Conservation (phyloP, 2,113 vertebrate genomes). For the Campylomormyrus numenius region DNA sequence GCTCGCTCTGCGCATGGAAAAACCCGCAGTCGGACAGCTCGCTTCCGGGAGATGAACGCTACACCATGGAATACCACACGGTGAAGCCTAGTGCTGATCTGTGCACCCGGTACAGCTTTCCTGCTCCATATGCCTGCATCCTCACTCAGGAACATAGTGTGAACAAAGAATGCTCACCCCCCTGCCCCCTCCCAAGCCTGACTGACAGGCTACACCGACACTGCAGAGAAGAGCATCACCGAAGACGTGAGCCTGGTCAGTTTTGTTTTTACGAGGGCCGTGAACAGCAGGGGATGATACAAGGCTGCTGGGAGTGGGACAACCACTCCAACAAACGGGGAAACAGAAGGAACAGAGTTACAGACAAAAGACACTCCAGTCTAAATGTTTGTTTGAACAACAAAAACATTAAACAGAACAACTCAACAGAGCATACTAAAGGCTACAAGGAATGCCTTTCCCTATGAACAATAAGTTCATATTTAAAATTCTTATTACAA, state of each 20-base stretch:
- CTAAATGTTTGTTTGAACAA: background rate
- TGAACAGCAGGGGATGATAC: background rate
- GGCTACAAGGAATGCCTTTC: background rate
- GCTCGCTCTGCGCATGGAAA: background rate
- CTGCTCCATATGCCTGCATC: background rate
- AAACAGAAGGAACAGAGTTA: background rate
- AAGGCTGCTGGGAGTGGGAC: background rate
- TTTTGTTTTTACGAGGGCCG: background rate
- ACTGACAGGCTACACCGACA: slow-evolving; percentile 13
- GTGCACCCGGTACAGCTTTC: background rate
- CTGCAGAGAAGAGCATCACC: background rate
- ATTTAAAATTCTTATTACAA: background rate
- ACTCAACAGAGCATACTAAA: background rate
- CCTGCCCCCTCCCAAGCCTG: background rate
- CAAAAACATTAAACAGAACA: background rate
- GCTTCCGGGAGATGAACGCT: background rate
- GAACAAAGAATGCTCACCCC: slow-evolving; percentile 9
- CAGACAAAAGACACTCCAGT: background rate
- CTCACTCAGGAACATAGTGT: background rate
- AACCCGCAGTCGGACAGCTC: background rate
- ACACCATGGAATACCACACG: background rate
- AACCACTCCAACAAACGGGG: background rate
- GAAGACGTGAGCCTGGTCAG: background rate
- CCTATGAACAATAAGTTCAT: background rate
- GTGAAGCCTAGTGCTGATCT: background rate